Base-by-base conservation (phyloP, 2,113 vertebrate genomes). In the Oryzias curvinotus region DNA sequence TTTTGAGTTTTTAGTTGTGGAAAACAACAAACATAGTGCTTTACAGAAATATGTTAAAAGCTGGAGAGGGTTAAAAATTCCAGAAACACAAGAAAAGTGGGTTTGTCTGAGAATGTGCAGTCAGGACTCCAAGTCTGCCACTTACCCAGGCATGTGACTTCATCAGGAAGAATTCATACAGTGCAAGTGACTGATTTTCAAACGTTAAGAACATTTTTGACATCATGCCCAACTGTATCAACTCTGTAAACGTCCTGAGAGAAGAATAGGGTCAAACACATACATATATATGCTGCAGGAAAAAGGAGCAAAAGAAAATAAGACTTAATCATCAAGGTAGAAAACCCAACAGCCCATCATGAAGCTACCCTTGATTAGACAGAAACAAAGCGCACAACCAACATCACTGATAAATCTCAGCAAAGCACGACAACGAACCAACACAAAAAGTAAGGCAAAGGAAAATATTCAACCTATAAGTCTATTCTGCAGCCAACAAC, bases 61-160 rank as follows among this genome's bases (percentile, higher is more conserved):
- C 54, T 16, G 70, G 49, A 48, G 55, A 8, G 23, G 61, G 57
- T 66, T 49, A 68, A 50, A 70, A 65, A 75, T 81, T 85, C 57
- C 80, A 64, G 57, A 41, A 17, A 52, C 23, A 53, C 41, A 61
- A 73, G 19, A 77, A 60, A 62, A 56, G 54, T 72, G 62, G 57
- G 36, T 65, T 52, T 70, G 66, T 55, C 57, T 19, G 19, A 61
- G 59, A 78, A 75, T 64, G 57, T 73, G 62, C 59, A 82, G 80
- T 54, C 68, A 80, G 52, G 30, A 74, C 49, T 45, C 45, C 41
- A 65, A 77, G 80, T 74, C 77, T 36, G 1, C 49, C 36, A 65
- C 60, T 71, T 60, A 68, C 15, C 46, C 52, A 36, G 46, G 28
- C 82, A 84, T 65, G 70, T 77, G 84, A 75, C 62, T 52, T 48